Percentiles rank a stretch among this genome's conserved stretches.
Evolutionary conservation across 2,888 invertebrate species (phyloP).

Genomic region (Marronus borbonicus): DNA sequence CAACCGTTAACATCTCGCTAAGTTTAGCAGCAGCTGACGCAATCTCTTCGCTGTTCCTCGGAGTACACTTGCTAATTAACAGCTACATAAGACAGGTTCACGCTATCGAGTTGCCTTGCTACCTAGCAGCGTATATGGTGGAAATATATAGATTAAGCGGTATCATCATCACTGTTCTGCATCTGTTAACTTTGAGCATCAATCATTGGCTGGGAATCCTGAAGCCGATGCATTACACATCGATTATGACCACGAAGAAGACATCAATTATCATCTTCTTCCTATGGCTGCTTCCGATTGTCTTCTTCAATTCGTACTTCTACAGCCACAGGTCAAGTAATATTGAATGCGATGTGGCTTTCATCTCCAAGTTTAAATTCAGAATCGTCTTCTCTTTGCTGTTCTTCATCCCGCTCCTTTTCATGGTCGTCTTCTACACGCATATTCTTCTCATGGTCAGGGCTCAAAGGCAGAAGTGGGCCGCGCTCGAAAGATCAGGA

Average conservation of each 20-base stretch:
- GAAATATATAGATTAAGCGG: conserved; percentile 74
- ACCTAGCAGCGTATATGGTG: conserved; percentile 58
- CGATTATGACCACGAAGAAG: conserved; percentile 73
- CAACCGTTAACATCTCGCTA: conserved; percentile 75
- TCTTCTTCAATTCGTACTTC: conserved; percentile 72
- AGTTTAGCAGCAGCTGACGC: conserved; percentile 76
- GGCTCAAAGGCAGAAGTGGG: conserved; percentile 72
- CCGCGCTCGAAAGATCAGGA: conserved; percentile 68
- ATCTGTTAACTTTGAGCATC: conserved; percentile 76
- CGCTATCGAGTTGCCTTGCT: conserved; percentile 51
- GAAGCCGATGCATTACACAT: conserved; percentile 76
- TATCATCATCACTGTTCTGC: conserved; percentile 76
- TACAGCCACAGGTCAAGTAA: conserved; percentile 67
- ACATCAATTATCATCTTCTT: conserved; percentile 71
- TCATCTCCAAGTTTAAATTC: conserved; percentile 54
- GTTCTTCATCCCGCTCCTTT: conserved; percentile 74
- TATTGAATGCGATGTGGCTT: conserved; percentile 54
- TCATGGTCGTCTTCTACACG: conserved; percentile 76
- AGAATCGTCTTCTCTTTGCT: conserved; percentile 70
- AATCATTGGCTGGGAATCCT: conserved; percentile 77
- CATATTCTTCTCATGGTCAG: conserved; percentile 75
- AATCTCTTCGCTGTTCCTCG: conserved; percentile 72
- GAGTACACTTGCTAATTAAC: conserved; percentile 73
- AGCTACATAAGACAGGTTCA: conserved; percentile 67
- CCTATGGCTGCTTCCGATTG: conserved; percentile 75